phyloP scores from a whole-genome alignment of 1,140 invertebrate genomes.

The Sarcophaga bullata region DNA sequence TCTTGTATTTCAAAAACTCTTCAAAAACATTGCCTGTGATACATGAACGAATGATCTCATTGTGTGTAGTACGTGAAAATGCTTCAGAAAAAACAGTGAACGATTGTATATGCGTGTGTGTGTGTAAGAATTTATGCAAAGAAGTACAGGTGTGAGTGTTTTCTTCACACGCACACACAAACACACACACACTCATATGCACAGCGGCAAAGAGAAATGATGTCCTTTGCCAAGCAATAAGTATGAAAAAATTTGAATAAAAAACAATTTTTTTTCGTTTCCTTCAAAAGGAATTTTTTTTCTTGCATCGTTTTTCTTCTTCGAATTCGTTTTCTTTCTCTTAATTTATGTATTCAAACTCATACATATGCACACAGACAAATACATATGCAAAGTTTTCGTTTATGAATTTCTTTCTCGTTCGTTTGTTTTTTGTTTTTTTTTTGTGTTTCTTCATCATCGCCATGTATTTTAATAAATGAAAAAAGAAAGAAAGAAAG shows the following conservation, averaged over 20 bases:
- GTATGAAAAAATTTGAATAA: slow-evolving; percentile 25
- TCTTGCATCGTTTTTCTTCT: too few relatives aligned
- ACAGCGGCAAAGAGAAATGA: background rate
- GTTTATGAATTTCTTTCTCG: too few relatives aligned
- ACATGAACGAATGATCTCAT: slow-evolving; percentile 34
- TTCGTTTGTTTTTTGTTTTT: too few relatives aligned
- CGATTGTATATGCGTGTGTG: background rate
- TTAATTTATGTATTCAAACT: slow-evolving; percentile 4
- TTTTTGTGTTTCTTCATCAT: background rate
- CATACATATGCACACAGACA: background rate
- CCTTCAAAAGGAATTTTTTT: slow-evolving; percentile 1
- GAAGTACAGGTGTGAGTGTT: too few relatives aligned
- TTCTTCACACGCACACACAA: background rate
- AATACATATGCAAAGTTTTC: background rate
- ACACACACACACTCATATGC: too few relatives aligned
- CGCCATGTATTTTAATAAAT: slow-evolving; percentile 21
- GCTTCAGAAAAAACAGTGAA: background rate
- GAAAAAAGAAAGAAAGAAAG: background rate
- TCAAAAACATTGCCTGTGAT: slow-evolving; percentile 31
- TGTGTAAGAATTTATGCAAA: background rate
- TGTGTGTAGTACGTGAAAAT: slow-evolving; percentile 25
- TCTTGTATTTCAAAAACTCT: slow-evolving; percentile 28
- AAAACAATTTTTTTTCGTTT: background rate
- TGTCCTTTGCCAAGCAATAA: slow-evolving; percentile 24
- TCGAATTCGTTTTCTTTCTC: background rate